Conservation (phyloP, 2,113 vertebrate species). For the Passerina amoena region DNA sequence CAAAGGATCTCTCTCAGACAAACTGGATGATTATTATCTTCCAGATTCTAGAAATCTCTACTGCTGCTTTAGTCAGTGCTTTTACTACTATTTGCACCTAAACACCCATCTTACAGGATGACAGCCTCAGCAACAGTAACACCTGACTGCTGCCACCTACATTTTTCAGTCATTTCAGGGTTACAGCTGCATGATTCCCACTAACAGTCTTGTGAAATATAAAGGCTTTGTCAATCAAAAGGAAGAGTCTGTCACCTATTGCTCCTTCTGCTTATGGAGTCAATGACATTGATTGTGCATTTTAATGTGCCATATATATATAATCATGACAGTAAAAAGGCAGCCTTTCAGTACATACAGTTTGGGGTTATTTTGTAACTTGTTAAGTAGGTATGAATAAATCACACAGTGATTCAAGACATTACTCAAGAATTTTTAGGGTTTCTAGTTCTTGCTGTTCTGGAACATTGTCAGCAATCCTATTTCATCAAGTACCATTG, state of each 20-base stretch:
- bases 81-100: conserved; percentile 39
- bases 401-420: not conserved
- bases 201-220: not conserved
- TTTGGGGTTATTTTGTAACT: not conserved
- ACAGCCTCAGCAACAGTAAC: conserved; percentile 4
- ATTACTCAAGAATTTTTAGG: not conserved
- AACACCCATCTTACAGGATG: not conserved
- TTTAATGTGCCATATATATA: not conserved
- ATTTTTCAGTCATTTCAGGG: not conserved
- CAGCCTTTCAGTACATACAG: not conserved
- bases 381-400: not conserved
- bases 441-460: not conserved
- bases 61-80: not conserved
- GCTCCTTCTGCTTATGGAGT: conserved; percentile 12
- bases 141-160: conserved; percentile 27
- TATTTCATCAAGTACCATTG: not conserved
- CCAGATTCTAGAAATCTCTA: conserved; percentile 12
- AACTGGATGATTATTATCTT: not conserved
- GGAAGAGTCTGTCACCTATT: not conserved
- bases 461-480: not conserved
- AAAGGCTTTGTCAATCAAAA: conserved; percentile 41
- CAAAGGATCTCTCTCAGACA: not conserved
- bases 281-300: conserved; percentile 9
- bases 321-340: not conserved
- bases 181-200: conserved; percentile 4